These are phyloP conservation scores for Zygothrica quintamaculata DNA, from an alignment of 2,888 invertebrate genomes.

Conservation along the genomic window DNA sequence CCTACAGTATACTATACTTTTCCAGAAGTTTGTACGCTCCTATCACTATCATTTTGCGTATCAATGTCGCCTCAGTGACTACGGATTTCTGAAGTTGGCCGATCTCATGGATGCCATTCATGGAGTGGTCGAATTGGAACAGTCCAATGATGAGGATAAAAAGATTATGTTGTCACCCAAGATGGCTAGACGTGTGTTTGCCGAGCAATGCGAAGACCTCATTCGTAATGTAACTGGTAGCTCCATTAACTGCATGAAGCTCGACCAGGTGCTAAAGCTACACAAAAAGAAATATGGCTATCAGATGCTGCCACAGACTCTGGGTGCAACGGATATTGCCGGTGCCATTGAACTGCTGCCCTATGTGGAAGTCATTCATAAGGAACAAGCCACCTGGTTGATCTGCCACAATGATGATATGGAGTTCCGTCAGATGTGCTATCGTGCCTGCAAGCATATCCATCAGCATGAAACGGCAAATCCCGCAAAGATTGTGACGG, in stretches of 20 bases:
- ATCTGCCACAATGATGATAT: slow-evolving; percentile 82
- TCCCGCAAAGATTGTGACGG: too few species aligned
- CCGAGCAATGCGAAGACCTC: slow-evolving; percentile 83
- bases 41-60: slow-evolving; percentile 98
- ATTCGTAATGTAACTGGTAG: slow-evolving; percentile 79
- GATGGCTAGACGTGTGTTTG: slow-evolving; percentile 83
- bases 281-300: slow-evolving; percentile 85
- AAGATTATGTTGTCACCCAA: slow-evolving; percentile 82
- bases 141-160: slow-evolving; percentile 83
- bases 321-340: slow-evolving; percentile 80
- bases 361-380: slow-evolving; percentile 82
- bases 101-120: slow-evolving; percentile 97
- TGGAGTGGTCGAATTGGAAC: slow-evolving; percentile 87
- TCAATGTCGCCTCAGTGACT: slow-evolving; percentile 96
- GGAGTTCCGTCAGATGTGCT: slow-evolving; percentile 81
- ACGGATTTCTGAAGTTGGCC: slow-evolving; percentile 95
- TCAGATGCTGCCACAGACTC: slow-evolving; percentile 82
- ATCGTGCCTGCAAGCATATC: slow-evolving; percentile 80
- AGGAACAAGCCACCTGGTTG: slow-evolving; percentile 81
- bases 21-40: slow-evolving; percentile 96
- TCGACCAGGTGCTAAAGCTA: slow-evolving; percentile 82
- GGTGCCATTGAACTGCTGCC: slow-evolving; percentile 81
- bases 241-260: slow-evolving; percentile 78
- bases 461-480: slow-evolving; percentile 39
- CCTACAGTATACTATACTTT: slow-evolving; percentile 93